Conservation (phyloP, 2,888 invertebrate genomes). For the Drosophila bunnanda region DNA sequence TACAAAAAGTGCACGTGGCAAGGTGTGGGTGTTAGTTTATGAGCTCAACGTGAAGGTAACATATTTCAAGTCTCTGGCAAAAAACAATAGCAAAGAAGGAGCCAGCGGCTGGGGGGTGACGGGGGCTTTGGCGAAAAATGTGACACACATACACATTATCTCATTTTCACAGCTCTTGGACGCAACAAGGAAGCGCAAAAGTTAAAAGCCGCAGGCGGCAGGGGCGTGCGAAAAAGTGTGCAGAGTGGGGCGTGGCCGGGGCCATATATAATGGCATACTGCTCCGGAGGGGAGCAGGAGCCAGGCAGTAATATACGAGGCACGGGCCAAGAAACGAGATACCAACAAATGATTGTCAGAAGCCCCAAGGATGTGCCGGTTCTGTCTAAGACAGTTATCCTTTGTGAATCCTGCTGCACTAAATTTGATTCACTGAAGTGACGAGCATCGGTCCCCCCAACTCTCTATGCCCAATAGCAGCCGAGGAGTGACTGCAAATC, state of each 20-base stretch:
- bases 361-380: conserved; percentile 26
- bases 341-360: conserved; percentile 62
- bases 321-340: conserved; percentile 46
- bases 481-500: conserved; percentile 59
- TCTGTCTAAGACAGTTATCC: conserved; percentile 36
- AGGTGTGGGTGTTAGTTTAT: conserved; percentile 82
- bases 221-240: conserved; percentile 7
- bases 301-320: conserved; percentile 41
- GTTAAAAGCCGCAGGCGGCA: conserved; percentile 66
- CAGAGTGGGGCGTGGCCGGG: conserved; percentile 34
- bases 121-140: conserved; percentile 45
- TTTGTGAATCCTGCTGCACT: conserved; percentile 45
- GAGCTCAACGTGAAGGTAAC: conserved; percentile 81
- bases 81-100: conserved; percentile 66
- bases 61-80: conserved; percentile 78
- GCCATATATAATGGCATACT: conserved; percentile 32
- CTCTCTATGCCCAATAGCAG: neutral
- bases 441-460: conserved; percentile 24
- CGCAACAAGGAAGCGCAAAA: conserved; percentile 66
- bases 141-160: conserved; percentile 80
- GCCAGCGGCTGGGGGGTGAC: no score
- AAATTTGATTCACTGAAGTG: conserved; percentile 69
- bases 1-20: conserved; percentile 79
- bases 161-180: conserved; percentile 75
- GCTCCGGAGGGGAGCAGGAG: conserved; percentile 2